Conservation (phyloP, 2,888 invertebrate genomes). For the Orthonevra nobilis region DNA sequence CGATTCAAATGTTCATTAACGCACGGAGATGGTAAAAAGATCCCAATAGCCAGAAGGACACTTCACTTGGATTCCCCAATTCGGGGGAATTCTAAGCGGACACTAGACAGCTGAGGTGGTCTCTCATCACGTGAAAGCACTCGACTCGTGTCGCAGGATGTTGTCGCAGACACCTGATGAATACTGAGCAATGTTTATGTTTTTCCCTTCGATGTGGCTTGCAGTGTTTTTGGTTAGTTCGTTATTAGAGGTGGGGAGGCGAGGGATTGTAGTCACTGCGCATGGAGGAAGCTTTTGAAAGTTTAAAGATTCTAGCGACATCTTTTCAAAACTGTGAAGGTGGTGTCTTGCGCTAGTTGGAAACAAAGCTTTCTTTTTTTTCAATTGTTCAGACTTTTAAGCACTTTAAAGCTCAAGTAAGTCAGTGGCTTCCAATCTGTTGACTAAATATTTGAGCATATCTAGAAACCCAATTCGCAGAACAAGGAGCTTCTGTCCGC, state of each 20-base stretch:
- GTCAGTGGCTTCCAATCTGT: too few relatives aligned
- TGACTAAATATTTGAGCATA: too few relatives aligned
- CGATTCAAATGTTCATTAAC: too few relatives aligned
- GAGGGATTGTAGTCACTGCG: not conserved
- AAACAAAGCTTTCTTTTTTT: too few relatives aligned
- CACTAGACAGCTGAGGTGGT: conserved; percentile 29
- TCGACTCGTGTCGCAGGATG: conserved; percentile 64
- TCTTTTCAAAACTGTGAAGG: too few relatives aligned
- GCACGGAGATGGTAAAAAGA: not conserved
- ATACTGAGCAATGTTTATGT: conserved; percentile 60
- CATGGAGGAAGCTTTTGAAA: not conserved
- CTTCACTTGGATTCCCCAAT: conserved; percentile 18
- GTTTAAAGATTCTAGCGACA: too few relatives aligned
- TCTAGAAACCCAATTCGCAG: too few relatives aligned
- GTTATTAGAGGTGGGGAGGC: not conserved
- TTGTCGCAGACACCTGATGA: conserved; percentile 70
- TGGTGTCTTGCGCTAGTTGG: too few relatives aligned
- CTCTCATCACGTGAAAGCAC: conserved; percentile 58
- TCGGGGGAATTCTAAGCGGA: conserved; percentile 36
- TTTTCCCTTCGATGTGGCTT: conserved; percentile 6
- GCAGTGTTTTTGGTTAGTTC: not conserved
- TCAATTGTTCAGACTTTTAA: too few relatives aligned
- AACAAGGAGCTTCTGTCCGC: too few relatives aligned
- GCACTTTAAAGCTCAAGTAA: too few relatives aligned
- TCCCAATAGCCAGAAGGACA: not conserved